phyloP scores from a whole-genome alignment of 2,797 vertebrate genomes.

The Catamblyrhynchus diadema region DNA sequence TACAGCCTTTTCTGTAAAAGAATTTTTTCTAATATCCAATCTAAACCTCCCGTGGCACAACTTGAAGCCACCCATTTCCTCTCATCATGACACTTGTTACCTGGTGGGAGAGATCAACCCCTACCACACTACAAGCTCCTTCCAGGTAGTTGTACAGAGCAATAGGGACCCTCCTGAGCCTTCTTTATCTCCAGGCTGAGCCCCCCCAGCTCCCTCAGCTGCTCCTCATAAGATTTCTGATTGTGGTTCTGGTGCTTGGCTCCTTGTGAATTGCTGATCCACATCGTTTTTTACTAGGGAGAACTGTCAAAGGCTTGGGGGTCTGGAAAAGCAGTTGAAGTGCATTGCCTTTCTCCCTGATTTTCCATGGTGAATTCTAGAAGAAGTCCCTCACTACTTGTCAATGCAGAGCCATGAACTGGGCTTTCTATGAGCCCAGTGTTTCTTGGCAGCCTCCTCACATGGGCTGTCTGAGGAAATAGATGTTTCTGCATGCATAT shows the following conservation, averaged over 20 bases:
- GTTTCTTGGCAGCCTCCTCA: not conserved
- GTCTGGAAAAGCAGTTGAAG: not conserved
- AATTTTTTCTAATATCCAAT: not conserved
- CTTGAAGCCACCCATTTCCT: not conserved
- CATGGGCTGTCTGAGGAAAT: not conserved
- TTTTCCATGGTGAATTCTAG: not conserved
- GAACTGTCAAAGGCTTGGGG: not conserved
- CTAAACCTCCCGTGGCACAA: not conserved
- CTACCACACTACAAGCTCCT: not conserved
- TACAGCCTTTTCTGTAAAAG: not conserved
- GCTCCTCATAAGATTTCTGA: not conserved
- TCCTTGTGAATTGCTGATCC: not conserved
- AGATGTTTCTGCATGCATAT: not conserved
- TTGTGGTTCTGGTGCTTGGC: not conserved
- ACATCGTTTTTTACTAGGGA: not conserved
- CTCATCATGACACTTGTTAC: not conserved
- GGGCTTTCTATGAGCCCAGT: not conserved
- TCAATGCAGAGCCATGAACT: not conserved
- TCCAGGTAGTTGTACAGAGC: not conserved
- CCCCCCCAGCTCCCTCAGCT: not conserved
- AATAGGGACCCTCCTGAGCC: not conserved
- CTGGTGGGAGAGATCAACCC: not conserved
- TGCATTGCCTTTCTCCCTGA: not conserved
- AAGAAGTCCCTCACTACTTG: not conserved
- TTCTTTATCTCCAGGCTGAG: not conserved